Base-by-base conservation (phyloP, 2,888 invertebrate species). In the Temnothorax unifasciatus region DNA sequence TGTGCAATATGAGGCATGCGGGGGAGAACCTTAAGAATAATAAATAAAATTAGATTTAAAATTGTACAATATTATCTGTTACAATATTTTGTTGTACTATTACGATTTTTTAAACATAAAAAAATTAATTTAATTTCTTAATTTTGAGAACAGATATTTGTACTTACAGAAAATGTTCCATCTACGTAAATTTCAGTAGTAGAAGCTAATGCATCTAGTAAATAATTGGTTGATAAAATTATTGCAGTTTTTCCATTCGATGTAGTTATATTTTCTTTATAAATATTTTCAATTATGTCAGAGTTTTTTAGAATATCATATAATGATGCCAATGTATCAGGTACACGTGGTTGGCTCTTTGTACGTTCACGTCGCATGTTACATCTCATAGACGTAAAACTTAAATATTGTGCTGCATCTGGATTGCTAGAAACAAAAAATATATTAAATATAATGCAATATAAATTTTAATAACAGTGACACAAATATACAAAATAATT, bases 161-260 rank as follows among this genome's bases (percentile, higher is more conserved):
- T 41, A 74, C 66, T 77, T 66, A 77, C 77, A 38, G 50, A 63
- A 77, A 77, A 77, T 6, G 66, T 77, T 38, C 66, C 68, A 52
- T 77, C 52, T 2, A 77, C 66, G 52, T 41, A 66, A 11, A 77
- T 66, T 77, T 77, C 77, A 38, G 50, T 52, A 38, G 52, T 5
- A 3, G 50, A 63, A 13, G 66, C 52, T 38, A 77, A 66, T 8
- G 50, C 66, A 50, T 77, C 0, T 25, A 66, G 2, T 66, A 77
- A 52, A 77, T 50, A 21, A 29, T 34, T 29, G 0, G 38, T 77
- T 15, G 29, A 74, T 8, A 74, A 74, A 15, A 74, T 59, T 18
- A 77, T 69, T 44, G 69, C 79, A 25, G 29, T 57, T 79, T 79
- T 79, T 4, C 9, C 41, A 57, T 79, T 18, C 41, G 41, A 41